Evolutionary conservation across 2,113 vertebrate genomes (phyloP), one percentile per base, ranked within the genome.

Genomic region (Cephalopholis sonnerati): DNA sequence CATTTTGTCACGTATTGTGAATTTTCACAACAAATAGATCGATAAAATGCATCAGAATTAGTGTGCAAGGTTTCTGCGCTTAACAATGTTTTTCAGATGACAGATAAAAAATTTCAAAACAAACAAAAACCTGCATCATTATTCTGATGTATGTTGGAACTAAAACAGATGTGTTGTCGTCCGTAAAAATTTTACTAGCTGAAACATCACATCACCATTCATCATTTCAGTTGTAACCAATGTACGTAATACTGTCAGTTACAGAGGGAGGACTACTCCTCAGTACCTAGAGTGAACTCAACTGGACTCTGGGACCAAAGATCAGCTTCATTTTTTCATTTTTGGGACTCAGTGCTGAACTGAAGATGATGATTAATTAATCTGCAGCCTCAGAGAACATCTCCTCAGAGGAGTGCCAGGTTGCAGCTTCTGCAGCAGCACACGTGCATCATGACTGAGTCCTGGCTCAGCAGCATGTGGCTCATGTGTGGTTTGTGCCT

Each of bases 401-500:
- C 39, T 50, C 29, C 29, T 71, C 29, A 1, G 7, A 17, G 62
- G n/a, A 17, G 24, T 17, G 59, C 44, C 75, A 25, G 55, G 27
- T 51, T 55, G 16, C 16, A 51, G 79, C 41, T 70, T 54, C 25
- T 61, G 79, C 71, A 72, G 82, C 36, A 22, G 59, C 74, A 44
- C 55, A 57, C 20, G 0, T 68, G 75, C 63, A 17, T 58, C 58
- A 24, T 25, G 5, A 1, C 51, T 16, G 51, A 58, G 20, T 68
- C 63, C 61, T 62, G 55, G 48, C 68, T 74, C 55, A 24, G 66
- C 77, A 61, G 77, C 74, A 15, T 75, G 73, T 82, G 75, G 77
- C 63, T 57, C 76, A 75, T 84, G 64, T 69, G 76, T 65, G 72
- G 13, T 85, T 78, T 72, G 27, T 73, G 62, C 73, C 77, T 79